Evolutionary conservation across 2,113 vertebrate species (phyloP), one percentile per base, ranked within the genome.

Genomic region (Hydropotes inermis): DNA sequence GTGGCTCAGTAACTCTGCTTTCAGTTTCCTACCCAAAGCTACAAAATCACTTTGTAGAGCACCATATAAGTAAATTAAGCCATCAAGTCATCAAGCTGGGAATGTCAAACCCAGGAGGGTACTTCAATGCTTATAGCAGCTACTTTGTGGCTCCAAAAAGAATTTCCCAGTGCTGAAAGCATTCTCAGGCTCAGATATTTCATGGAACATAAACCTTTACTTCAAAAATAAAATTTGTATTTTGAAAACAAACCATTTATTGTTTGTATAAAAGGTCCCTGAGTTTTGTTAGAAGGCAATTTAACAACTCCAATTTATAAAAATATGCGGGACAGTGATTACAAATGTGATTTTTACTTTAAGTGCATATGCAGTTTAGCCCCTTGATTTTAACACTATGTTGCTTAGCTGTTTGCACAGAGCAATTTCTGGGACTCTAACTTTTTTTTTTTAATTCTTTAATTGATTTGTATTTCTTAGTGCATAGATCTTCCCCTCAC

Each of bases 201-300:
- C 89, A 97, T 67, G 96, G 95, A 84, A 96, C 97, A 97, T 98
- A 96, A 98, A 98, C 28, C 61, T 97, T 97, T 97, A 98, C 93
- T 96, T 97, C 96, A 98, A 97, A 97, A 96, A 97, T 97, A 97
- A 98, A 97, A 87, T 97, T 96, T 89, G n/a, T 96, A 79, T 98
- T 98, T 97, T 97, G 96, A 95, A 97, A 98, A 97, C 79, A 95
- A 97, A 64, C 89, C 86, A 96, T 91, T 96, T 96, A 95, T 89
- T 96, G 82, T 96, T 96, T 95, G 74, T 94, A 70, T 97, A 95
- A 96, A 91, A 96, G 83, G 83, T 93, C 54, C 28, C 36, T 81
- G 39, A 30, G 2, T 97, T 98, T 96, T 97, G 61, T 93, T 64
- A 90, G 45, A 45, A 84, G 96, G 89, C 45, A 87, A 79, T 91